Evolutionary conservation across 2,797 vertebrate genomes (phyloP).

Genomic region (Malacoctenus gilli): DNA sequence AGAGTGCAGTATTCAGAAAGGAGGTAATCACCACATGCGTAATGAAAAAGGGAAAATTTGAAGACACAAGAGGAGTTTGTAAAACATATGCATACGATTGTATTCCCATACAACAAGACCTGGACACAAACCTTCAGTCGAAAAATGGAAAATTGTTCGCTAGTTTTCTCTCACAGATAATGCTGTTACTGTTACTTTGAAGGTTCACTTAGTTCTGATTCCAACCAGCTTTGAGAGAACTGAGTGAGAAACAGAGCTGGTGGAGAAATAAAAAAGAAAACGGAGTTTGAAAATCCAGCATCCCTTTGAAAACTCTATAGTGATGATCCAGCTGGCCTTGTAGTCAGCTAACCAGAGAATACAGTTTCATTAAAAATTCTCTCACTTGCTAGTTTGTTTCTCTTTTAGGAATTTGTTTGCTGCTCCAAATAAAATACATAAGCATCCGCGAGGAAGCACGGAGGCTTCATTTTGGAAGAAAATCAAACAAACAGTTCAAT

Average conservation of each 20-base stretch:
- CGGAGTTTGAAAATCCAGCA: constrained; percentile 5
- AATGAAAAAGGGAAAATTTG: neutral
- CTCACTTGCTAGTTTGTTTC: constrained; percentile 8
- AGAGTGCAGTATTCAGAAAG: too few species aligned
- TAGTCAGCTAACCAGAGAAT: constrained; percentile 18
- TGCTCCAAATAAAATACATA: constrained; percentile 16
- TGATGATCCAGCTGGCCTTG: constrained; percentile 19
- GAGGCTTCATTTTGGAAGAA: constrained; percentile 14
- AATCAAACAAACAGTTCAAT: constrained; percentile 1
- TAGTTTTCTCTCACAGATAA: constrained; percentile 12
- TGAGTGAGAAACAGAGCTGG: neutral
- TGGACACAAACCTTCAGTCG: too few species aligned
- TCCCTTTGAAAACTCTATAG: constrained; percentile 22
- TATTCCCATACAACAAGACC: constrained; percentile 9
- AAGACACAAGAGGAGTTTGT: neutral
- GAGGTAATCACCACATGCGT: neutral
- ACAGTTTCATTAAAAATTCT: constrained; percentile 28
- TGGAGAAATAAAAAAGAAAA: constrained; percentile 1
- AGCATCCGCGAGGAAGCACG: constrained; percentile 3
- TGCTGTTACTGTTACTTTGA: constrained; percentile 6
- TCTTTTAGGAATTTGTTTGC: constrained; percentile 10
- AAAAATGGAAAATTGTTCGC: constrained; percentile 22
- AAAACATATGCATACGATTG: constrained; percentile 1
- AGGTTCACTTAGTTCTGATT: constrained; percentile 9
- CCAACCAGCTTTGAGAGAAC: constrained; percentile 6